Evolutionary conservation across 2,113 vertebrate genomes (phyloP).

Genomic region (Ia io): DNA sequence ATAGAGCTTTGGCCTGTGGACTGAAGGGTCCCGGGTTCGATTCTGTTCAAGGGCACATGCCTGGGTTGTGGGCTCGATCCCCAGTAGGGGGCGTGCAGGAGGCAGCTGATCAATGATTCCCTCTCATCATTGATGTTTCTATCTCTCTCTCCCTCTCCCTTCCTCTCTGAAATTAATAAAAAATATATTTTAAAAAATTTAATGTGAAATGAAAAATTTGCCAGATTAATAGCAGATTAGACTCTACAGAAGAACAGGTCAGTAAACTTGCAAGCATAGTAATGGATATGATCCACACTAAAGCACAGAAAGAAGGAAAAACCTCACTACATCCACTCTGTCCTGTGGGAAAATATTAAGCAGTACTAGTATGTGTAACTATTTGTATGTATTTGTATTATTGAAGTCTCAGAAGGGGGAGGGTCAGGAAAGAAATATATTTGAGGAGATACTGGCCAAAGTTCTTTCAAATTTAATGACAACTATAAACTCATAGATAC

Average conservation of each 20-base stretch:
- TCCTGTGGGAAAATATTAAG: not conserved
- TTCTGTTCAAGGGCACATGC: too few species aligned
- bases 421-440: not conserved
- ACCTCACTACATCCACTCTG: not conserved
- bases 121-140: too few species aligned
- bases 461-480: not conserved
- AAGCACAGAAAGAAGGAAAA: not conserved
- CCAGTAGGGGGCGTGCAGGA: too few species aligned
- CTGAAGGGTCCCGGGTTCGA: too few species aligned
- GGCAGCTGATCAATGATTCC: too few species aligned
- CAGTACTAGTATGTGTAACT: not conserved
- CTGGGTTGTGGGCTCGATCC: too few species aligned
- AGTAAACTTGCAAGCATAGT: not conserved
- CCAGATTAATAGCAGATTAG: not conserved
- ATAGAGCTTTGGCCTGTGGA: too few species aligned
- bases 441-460: not conserved
- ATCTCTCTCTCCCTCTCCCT: too few species aligned
- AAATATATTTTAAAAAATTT: too few species aligned
- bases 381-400: not conserved
- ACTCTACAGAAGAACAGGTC: not conserved
- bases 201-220: not conserved
- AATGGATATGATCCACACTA: not conserved
- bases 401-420: not conserved
- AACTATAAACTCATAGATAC: not conserved
- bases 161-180: too few species aligned